Evolutionary conservation across 2,113 vertebrate species (phyloP).

Genomic region (Ceuthmochares aereus): DNA sequence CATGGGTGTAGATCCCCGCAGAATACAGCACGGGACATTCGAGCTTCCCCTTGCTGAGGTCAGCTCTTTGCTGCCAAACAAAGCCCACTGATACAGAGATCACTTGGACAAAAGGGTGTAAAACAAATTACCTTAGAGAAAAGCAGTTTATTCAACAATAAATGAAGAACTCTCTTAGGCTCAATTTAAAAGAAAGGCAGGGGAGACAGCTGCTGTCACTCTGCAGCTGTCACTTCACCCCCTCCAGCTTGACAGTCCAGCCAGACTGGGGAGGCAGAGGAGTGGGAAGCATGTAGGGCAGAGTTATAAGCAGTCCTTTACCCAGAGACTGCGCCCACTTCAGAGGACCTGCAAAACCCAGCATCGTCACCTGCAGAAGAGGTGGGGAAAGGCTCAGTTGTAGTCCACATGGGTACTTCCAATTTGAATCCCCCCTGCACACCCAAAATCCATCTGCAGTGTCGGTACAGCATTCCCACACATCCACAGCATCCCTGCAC

Average conservation of each 20-base stretch:
- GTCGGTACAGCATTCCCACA: not conserved
- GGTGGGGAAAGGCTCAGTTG: not conserved
- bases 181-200: not conserved
- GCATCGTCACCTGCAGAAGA: conserved; percentile 81
- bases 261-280: conserved; percentile 54
- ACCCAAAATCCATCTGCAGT: not conserved
- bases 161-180: not conserved
- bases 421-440: not conserved
- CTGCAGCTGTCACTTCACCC: conserved; percentile 62
- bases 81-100: no score
- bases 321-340: conserved; percentile 75
- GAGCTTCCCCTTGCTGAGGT: not conserved
- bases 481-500: not conserved
- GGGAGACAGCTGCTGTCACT: not conserved
- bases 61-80: not conserved
- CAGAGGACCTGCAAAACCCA: conserved; percentile 78
- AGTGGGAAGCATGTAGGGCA: conserved; percentile 73
- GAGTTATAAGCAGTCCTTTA: conserved; percentile 75
- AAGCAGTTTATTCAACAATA: conserved; percentile 43
- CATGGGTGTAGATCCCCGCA: not conserved
- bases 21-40: no score
- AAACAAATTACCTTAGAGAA: not conserved
- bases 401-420: not conserved
- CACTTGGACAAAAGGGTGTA: not conserved
- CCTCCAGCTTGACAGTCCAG: conserved; percentile 84